phyloP scores from a whole-genome alignment of 2,888 invertebrate species.

The Lamellibrachia columna region DNA sequence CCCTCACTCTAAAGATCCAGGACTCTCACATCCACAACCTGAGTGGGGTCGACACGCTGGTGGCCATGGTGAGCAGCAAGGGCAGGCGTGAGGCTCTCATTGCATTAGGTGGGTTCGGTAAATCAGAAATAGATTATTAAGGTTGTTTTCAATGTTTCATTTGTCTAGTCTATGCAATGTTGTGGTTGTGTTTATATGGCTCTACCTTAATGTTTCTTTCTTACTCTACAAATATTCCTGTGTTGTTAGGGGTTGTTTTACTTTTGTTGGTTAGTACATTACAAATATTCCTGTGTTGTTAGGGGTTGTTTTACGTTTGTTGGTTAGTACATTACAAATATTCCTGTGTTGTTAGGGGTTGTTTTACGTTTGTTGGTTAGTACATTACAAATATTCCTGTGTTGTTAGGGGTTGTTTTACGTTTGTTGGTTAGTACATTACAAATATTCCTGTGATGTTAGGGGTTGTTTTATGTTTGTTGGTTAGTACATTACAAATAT shows the following conservation, averaged over 20 bases:
- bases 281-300: background rate
- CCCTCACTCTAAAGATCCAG: constrained; percentile 82
- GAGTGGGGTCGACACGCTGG: constrained; percentile 75
- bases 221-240: background rate
- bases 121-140: background rate
- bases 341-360: background rate
- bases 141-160: background rate
- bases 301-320: too few species aligned
- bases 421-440: background rate
- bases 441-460: background rate
- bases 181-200: background rate
- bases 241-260: background rate
- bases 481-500: background rate
- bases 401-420: background rate
- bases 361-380: too few species aligned
- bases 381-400: background rate
- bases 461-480: background rate
- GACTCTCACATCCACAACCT: constrained; percentile 85
- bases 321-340: background rate
- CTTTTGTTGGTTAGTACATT: background rate
- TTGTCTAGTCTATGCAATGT: background rate
- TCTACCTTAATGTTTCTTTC: background rate
- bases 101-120: background rate
- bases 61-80: constrained; percentile 82
- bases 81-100: constrained; percentile 72